Conservation (phyloP, 64 coral and sea anemone genomes). For the Astreopora myriophthalma region DNA sequence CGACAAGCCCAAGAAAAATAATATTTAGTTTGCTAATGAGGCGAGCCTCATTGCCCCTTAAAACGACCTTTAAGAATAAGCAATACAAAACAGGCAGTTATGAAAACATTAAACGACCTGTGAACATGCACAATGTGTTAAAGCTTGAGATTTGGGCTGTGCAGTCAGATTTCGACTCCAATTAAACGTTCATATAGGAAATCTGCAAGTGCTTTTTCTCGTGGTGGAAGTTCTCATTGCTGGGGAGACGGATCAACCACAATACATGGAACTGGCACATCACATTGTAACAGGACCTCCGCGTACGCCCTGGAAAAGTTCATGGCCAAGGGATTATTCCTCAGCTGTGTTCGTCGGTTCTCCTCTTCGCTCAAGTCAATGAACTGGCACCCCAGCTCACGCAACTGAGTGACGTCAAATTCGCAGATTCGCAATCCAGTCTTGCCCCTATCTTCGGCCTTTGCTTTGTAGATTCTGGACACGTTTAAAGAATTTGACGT, state of each 20-base stretch:
- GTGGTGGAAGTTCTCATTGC: too few relatives aligned
- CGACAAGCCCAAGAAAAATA: too few relatives aligned
- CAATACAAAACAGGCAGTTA: too few relatives aligned
- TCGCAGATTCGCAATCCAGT: constrained; percentile 13
- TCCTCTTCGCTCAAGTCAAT: background rate
- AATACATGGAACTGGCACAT: background rate
- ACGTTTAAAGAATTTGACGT: background rate
- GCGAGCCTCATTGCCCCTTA: too few relatives aligned
- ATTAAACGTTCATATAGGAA: too few relatives aligned
- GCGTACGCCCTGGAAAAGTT: background rate
- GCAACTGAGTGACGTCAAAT: background rate
- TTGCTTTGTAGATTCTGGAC: background rate
- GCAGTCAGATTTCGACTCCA: too few relatives aligned
- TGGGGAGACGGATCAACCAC: background rate
- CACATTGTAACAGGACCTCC: background rate
- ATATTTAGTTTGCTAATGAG: too few relatives aligned
- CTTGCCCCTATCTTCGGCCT: background rate
- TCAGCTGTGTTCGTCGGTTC: background rate
- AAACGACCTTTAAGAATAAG: too few relatives aligned
- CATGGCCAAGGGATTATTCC: background rate
- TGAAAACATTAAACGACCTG: too few relatives aligned
- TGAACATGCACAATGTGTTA: too few relatives aligned
- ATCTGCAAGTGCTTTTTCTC: too few relatives aligned
- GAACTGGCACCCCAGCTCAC: background rate
- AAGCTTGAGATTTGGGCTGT: too few relatives aligned